phyloP scores from a whole-genome alignment of 92 coral and sea anemone species.

The Montipora capitata region DNA sequence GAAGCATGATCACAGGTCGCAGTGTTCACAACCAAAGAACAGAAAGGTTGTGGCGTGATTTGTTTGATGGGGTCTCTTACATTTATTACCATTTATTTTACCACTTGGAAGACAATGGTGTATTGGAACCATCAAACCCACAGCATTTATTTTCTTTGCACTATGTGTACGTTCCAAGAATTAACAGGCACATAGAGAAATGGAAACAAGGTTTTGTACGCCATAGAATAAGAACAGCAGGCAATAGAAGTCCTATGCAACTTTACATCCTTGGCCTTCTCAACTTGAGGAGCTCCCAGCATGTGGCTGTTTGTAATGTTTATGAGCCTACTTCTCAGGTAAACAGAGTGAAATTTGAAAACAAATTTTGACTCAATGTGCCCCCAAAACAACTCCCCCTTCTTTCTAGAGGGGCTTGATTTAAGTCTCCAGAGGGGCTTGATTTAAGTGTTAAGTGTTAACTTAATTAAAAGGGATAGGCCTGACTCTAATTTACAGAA shows the following conservation, averaged over 20 bases:
- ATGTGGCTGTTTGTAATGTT: conserved; percentile 53
- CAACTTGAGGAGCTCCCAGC: conserved; percentile 52
- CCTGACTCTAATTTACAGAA: conserved; percentile 25
- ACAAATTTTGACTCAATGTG: conserved; percentile 20
- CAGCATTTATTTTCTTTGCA: conserved; percentile 49
- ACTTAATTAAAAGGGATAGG: conserved; percentile 10
- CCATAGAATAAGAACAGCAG: conserved; percentile 71
- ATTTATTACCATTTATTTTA: conserved; percentile 63
- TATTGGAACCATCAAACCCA: conserved; percentile 62
- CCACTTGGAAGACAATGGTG: conserved; percentile 65
- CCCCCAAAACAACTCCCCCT: conserved; percentile 25
- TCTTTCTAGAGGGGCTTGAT: conserved; percentile 13
- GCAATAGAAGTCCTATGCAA: conserved; percentile 73
- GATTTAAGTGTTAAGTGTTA: neutral
- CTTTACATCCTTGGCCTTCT: conserved; percentile 68
- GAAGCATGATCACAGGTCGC: conserved; percentile 54
- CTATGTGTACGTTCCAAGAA: conserved; percentile 59
- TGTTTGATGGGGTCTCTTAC: conserved; percentile 59
- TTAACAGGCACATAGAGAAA: conserved; percentile 54
- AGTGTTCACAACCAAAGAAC: conserved; percentile 59
- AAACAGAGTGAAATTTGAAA: conserved; percentile 29
- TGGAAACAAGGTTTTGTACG: conserved; percentile 73
- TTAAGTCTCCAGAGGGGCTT: neutral
- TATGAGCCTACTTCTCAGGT: conserved; percentile 51
- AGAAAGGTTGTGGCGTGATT: conserved; percentile 60